Evolutionary conservation across 2,797 vertebrate genomes (phyloP), one percentile per base, ranked within the genome.

Genomic region (Catostomus latipinnis): DNA sequence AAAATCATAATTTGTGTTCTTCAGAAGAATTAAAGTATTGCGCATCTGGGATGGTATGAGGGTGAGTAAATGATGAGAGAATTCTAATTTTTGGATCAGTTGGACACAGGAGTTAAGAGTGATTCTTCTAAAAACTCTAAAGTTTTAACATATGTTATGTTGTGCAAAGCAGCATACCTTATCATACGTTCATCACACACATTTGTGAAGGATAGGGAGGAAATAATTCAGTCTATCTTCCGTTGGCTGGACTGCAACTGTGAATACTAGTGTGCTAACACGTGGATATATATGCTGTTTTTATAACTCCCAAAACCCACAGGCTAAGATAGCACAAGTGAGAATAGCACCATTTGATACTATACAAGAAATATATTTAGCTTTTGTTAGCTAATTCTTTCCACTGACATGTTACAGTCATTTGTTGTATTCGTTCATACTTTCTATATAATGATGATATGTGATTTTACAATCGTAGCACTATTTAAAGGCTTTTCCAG

Each of bases 401-500:
- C 34, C 34, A 34, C 34, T 3, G 34, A 34, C 34, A 34, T 34
- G 4, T 34, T 34, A 34, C 34, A 34, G 4, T 34, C 34, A 34
- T 34, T 34, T 34, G 34, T 34, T 34, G 34, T 34, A 34, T 34
- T 2, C 3, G 34, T 34, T 34, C 34, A 34, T 43, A 14, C n/a
- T 34, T 34, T 74, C 54, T 62, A 49, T 49, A 69, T 22, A 52
- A 61, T 68, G 61, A 61, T 68, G 46, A 7, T 46, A 46, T 45
- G 65, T 45, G 65, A 43, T 52, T 52, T 76, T 50, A 4, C 12
- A 58, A n/a, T 58, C 6, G 1, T 46, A 14, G 52, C 46, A 58
- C n/a, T 58, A 58, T 76, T 50, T 50, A 9, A 76, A 50, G 13
- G 61, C 34, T 70, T 50, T 77, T 52, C 54, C 45, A 9, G 74